Evolutionary conservation across 1,140 invertebrate genomes (phyloP).

Genomic region (Drosophila tristis): DNA sequence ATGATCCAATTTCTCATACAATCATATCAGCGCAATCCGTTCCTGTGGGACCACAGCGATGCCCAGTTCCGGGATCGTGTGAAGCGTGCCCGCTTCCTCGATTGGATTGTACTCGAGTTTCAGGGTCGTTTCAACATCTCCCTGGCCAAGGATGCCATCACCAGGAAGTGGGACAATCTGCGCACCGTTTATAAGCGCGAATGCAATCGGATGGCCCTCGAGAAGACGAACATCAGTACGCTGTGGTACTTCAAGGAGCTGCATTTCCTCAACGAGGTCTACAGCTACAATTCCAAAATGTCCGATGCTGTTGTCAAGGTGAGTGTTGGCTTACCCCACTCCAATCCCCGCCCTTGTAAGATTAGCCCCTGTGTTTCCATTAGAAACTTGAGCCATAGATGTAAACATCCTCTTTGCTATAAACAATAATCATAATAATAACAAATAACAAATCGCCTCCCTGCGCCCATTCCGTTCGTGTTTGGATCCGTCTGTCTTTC

Average conservation of each 20-base stretch:
- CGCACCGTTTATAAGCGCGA: conserved; percentile 81
- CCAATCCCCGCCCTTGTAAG: not conserved
- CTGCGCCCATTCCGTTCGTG: not conserved
- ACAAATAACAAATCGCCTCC: no score
- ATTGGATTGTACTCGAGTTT: conserved; percentile 78
- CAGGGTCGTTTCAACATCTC: conserved; percentile 76
- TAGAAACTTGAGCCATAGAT: no score
- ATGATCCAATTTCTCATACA: conserved; percentile 82
- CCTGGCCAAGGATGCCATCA: conserved; percentile 77
- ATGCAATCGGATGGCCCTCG: conserved; percentile 80
- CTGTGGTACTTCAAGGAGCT: conserved; percentile 80
- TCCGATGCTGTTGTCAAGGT: conserved; percentile 76
- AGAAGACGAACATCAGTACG: conserved; percentile 77
- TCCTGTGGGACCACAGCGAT: conserved; percentile 79
- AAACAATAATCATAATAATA: not conserved
- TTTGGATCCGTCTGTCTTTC: not conserved
- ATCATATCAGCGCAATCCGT: conserved; percentile 76
- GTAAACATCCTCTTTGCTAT: no score
- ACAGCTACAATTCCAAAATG: conserved; percentile 81
- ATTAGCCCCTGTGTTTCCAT: no score
- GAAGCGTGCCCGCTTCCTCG: conserved; percentile 73
- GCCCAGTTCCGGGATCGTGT: conserved; percentile 77
- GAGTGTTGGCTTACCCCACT: conserved; percentile 8
- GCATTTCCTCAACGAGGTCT: conserved; percentile 79
- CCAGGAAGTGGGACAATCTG: conserved; percentile 80